Base-by-base conservation (phyloP, 2,797 vertebrate genomes). In the Apodemus agrarius region DNA sequence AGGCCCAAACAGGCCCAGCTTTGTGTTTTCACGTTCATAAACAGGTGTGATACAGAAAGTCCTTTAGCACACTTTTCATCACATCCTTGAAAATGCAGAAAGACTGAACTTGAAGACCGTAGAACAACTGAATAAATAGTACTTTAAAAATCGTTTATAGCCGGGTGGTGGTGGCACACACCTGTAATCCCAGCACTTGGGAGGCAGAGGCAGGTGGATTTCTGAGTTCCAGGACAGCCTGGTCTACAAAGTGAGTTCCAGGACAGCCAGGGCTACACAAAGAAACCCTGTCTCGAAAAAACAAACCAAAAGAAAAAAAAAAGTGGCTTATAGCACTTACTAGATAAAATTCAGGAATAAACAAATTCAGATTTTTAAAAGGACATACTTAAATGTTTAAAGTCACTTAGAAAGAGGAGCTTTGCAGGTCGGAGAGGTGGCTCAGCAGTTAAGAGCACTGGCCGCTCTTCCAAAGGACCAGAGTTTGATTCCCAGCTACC, bases 351-450 rank as follows among this genome's bases (percentile, higher is more conserved):
- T 93, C 52, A 86, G 57, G 37, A 93, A 88, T 88, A 22, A 81
- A 95, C 40, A 89, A 83, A 93, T 69, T 80, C 78, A 76, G n/a
- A 54, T 90, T 96, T 82, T 61, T 63, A 29, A 72, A 89, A 40
- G 6, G 26, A 46, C 85, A 88, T 89, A n/a, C 74, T 93, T 8
- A 43, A 85, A 78, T 1, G 26, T 86, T 87, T 84, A 84, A 95
- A 93, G 49, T 78, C 74, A 76, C 72, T 79, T 89, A 63, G 34
- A 84, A 95, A 87, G 72, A 75, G 17, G 83, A n/a, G 5, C 31
- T 69, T 69, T 52, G 11, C 31, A 85, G 63, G 61, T 3, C 67
- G 3, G 31, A 67, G 43, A 85, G 31, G 46, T 85, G 63, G 40
- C 46, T 67, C 29, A 67, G 29, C 29, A 86, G 6, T 69, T 26